Percentiles rank a stretch among this genome's conserved stretches.
Conservation (phyloP, 2,888 invertebrate genomes). For the Athripsodes cinereus region DNA sequence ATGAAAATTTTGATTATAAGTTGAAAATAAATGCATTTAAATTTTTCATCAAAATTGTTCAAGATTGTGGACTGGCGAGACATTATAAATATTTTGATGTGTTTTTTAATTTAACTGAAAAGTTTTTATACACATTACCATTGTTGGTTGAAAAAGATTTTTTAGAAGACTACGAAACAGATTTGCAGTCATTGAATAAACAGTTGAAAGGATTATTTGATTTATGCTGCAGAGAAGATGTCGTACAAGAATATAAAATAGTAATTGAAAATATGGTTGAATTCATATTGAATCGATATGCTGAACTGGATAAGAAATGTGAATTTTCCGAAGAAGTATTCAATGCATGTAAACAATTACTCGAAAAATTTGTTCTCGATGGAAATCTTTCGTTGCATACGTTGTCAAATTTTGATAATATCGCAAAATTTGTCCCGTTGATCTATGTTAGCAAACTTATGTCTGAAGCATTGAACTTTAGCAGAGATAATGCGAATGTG, state of each 20-base stretch:
- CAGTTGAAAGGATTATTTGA: neutral
- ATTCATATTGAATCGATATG: constrained; percentile 13
- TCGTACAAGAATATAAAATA: neutral
- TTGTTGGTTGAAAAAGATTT: neutral
- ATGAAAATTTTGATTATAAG: constrained; percentile 39
- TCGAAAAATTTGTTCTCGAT: constrained; percentile 7
- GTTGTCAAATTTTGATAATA: neutral
- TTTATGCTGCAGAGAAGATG: neutral
- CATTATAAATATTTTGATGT: constrained; percentile 6
- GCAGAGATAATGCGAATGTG: neutral
- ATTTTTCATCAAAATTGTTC: constrained; percentile 38
- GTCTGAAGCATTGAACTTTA: neutral
- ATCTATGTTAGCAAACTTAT: neutral
- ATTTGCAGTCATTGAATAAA: neutral
- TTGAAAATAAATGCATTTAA: constrained; percentile 37
- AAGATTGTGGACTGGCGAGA: constrained; percentile 10
- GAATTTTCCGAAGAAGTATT: constrained; percentile 8
- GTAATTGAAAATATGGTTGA: constrained; percentile 17
- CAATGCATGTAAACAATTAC: constrained; percentile 4
- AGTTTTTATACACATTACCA: constrained; percentile 8
- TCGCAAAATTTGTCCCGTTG: neutral
- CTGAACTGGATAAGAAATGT: neutral
- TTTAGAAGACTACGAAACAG: neutral
- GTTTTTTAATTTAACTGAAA: constrained; percentile 20
- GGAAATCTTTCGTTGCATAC: neutral